Conservation (phyloP, 2,888 invertebrate genomes). For the Germaria angustata region DNA sequence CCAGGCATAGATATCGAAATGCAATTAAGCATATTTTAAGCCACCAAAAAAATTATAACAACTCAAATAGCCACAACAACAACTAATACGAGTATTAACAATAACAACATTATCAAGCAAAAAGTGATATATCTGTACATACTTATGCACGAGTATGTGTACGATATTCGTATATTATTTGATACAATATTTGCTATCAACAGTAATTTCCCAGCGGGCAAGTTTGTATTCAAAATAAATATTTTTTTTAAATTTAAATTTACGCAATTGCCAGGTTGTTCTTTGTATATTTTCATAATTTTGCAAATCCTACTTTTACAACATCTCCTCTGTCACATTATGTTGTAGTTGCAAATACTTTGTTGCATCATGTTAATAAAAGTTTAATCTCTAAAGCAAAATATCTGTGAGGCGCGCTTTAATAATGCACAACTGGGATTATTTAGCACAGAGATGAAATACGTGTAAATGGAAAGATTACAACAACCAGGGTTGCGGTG, state of each 20-base stretch:
- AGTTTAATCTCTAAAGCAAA: background rate
- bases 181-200: background rate
- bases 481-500: no score
- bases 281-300: background rate
- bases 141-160: background rate
- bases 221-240: slow-evolving; percentile 24
- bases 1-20: slow-evolving; percentile 78
- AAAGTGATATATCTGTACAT: background rate
- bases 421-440: no score
- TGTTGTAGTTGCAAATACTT: background rate
- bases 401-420: no score
- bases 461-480: no score
- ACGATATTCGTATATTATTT: background rate
- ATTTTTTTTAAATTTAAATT: background rate
- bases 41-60: slow-evolving; percentile 46
- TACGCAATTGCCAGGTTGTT: background rate
- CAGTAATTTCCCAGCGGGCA: slow-evolving; percentile 47
- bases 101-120: slow-evolving; percentile 42
- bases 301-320: background rate
- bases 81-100: slow-evolving; percentile 11
- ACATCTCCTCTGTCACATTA: slow-evolving; percentile 2
- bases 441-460: no score
- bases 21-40: slow-evolving; percentile 73
- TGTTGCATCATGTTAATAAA: slow-evolving; percentile 19
- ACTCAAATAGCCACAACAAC: background rate